Evolutionary conservation across 1,140 invertebrate species (phyloP).

Genomic region (Drosophila sturtevanti): DNA sequence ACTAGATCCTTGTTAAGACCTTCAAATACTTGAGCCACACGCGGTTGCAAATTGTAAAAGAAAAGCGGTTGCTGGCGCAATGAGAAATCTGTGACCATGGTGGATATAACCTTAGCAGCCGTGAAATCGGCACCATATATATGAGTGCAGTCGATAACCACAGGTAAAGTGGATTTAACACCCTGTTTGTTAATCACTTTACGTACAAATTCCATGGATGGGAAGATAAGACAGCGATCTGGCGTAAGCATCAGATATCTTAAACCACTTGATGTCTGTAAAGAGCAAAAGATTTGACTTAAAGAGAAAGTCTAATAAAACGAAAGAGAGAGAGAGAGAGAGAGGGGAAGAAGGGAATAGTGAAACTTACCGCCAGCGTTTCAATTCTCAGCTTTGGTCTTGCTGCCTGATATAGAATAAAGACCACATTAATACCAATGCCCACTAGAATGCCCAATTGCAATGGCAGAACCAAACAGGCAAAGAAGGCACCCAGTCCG

Average conservation of each 20-base stretch:
- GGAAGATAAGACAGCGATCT: slow-evolving; percentile 93
- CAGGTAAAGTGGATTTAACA: slow-evolving; percentile 86
- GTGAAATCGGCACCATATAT: slow-evolving; percentile 93
- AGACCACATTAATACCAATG: slow-evolving; percentile 92
- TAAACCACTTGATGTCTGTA: slow-evolving; percentile 86
- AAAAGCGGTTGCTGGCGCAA: slow-evolving; percentile 88
- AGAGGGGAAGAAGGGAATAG: background rate
- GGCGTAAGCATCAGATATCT: slow-evolving; percentile 93
- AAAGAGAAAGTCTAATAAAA: too few species aligned
- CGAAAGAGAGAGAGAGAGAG: background rate
- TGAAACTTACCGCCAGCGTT: slow-evolving; percentile 84
- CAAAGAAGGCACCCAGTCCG: slow-evolving; percentile 91
- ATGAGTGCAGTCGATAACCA: slow-evolving; percentile 92
- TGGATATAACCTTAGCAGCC: slow-evolving; percentile 89
- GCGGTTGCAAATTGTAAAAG: slow-evolving; percentile 91
- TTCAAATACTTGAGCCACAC: slow-evolving; percentile 90
- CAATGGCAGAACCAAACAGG: slow-evolving; percentile 91
- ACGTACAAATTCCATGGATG: slow-evolving; percentile 93
- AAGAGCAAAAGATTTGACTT: slow-evolving; percentile 63
- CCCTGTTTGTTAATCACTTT: slow-evolving; percentile 92
- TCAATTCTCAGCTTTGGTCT: slow-evolving; percentile 92
- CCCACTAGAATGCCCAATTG: slow-evolving; percentile 96
- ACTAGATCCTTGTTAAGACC: slow-evolving; percentile 88
- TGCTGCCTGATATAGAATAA: slow-evolving; percentile 95
- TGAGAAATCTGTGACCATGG: slow-evolving; percentile 89